Conservation (phyloP, 2,113 vertebrate species). For the western clawed frog (Xenopus tropicalis) region UCB_Xtro_10.0 CM004443.2:111766501-111767000, state of each 20-base stretch:
- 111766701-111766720: not conserved
- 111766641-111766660: not conserved
- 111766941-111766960: not conserved
- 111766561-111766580: too few relatives aligned
- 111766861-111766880: too few relatives aligned
- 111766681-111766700: slow-evolving; percentile 4
- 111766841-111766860: too few relatives aligned
- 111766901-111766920: not conserved
- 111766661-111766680: slow-evolving; percentile 13
- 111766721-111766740: slow-evolving; percentile 4
- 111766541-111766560: too few relatives aligned
- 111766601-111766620: not conserved
- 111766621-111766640: not conserved
- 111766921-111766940: not conserved
- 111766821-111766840: too few relatives aligned
- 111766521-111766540: too few relatives aligned
- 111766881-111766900: not conserved
- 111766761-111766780: too few relatives aligned
- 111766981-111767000: not conserved
- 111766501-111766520: too few relatives aligned
- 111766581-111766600: too few relatives aligned
- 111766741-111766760: not conserved
- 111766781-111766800: too few relatives aligned
- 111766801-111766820: too few relatives aligned
- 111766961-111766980: not conserved